Evolutionary conservation across 37 sponge, comb jelly and placozoan species (phyloP), one percentile per base, ranked within the genome.

Genomic region (Amphimedon queenslandica): DNA sequence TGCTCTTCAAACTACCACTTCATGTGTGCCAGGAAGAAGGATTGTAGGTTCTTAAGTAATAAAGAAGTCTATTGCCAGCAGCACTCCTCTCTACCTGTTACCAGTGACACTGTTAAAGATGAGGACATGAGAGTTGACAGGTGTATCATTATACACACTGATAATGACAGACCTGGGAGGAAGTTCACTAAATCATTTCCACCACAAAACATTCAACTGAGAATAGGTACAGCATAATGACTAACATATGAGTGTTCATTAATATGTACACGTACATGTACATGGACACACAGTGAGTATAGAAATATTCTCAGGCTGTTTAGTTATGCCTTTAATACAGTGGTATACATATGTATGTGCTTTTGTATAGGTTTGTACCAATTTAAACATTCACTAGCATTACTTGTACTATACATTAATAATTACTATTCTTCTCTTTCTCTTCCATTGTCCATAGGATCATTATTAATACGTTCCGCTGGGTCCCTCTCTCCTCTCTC

Each of bases 1-100:
- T 96, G 97, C 72, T 42, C 73, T 8, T 66, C 70, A 13, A 80
- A 80, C 70, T 93, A 71, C 64, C 97, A 96, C 77, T 90, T 87
- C 70, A 65, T 55, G 67, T 96, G 97, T 84, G 97, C 94, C 31
- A 51, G 71, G 42, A 23, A 58, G 31, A 57, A 32, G 38, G 41
- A 40, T 3, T 90, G 92, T 64, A 33, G 72, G 63, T 92, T 92
- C 82, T 70, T 88, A 34, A 67, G 63, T 43, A 77, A 63, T 63
- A 88, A 77, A 51, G 73, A 92, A 35, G 82, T 92, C 5, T 84
- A 57, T 47, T 88, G 89, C 68, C 25, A 31, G 3, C 67, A 63
- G 24, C 89, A 88, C 55, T 28, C 60, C 0, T 39, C 16, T 6
- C 4, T 55, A 34, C 67, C 55, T 39, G 61, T 55, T 11, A 13